Percentiles rank a stretch among this genome's conserved stretches.
These are phyloP conservation scores for Benthosema pterotum DNA, from an alignment of 2,797 vertebrate genomes.

Conservation along the genomic window DNA sequence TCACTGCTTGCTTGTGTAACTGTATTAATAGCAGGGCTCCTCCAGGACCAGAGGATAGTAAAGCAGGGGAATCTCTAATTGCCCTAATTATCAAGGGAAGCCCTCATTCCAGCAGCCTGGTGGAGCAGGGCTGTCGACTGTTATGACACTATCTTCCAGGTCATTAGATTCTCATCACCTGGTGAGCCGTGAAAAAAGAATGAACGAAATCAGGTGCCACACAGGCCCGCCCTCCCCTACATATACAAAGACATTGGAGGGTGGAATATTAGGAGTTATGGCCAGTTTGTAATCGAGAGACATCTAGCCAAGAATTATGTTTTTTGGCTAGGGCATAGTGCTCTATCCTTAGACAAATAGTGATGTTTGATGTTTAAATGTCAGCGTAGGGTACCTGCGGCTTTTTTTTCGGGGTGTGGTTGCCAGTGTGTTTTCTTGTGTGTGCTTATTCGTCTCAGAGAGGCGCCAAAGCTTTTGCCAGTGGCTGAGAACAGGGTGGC, in stretches of 20 bases:
- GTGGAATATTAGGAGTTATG: not conserved
- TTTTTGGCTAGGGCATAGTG: not conserved
- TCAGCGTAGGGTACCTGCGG: not conserved
- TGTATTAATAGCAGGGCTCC: slow-evolving; percentile 61
- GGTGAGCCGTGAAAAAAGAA: slow-evolving; percentile 21
- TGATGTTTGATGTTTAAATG: not conserved
- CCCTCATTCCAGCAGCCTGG: slow-evolving; percentile 63
- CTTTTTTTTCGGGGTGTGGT: slow-evolving; percentile 42
- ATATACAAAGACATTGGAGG: not conserved
- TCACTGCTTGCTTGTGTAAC: slow-evolving; percentile 60
- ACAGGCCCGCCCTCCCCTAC: slow-evolving; percentile 11
- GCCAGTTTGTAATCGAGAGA: not conserved
- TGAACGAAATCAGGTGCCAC: too few species aligned
- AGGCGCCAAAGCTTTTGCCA: not conserved
- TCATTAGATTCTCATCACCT: slow-evolving; percentile 46
- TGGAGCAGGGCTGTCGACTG: slow-evolving; percentile 35
- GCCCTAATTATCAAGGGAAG: slow-evolving; percentile 73
- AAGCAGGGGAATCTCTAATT: slow-evolving; percentile 72
- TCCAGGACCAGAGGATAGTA: slow-evolving; percentile 56
- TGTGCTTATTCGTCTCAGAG: not conserved
- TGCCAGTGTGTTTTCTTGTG: slow-evolving; percentile 24
- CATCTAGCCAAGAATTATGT: too few species aligned
- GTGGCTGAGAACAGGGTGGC: slow-evolving; percentile 30
- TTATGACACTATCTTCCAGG: slow-evolving; percentile 40
- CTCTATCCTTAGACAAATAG: slow-evolving; percentile 30